A percentile compares a stretch with the other conserved stretches of the same genome.
These are phyloP conservation scores for Sebastes miniatus DNA, from an alignment of 2,797 vertebrate species.

Conservation along the genomic window DNA sequence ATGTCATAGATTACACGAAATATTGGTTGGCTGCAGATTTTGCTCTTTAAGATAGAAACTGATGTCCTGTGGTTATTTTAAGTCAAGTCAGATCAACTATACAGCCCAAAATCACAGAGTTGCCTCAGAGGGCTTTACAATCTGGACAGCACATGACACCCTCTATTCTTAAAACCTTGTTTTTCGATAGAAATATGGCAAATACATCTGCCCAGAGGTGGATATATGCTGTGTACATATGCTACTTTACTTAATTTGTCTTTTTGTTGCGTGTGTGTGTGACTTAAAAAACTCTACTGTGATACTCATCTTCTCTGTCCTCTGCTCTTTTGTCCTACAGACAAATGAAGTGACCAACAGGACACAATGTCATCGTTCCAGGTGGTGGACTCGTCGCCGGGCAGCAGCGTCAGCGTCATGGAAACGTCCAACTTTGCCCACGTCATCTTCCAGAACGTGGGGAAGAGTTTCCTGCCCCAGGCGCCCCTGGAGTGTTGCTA, in stretches of 20 bases:
- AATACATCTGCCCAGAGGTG: background rate
- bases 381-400: conserved; percentile 86
- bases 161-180: background rate
- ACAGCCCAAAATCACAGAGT: background rate
- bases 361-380: conserved; percentile 91
- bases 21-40: background rate
- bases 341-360: conserved; percentile 71
- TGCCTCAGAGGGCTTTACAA: background rate
- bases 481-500: conserved; percentile 94
- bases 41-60: background rate
- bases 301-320: background rate
- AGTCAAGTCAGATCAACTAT: background rate
- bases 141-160: background rate
- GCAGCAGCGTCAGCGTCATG: conserved; percentile 81
- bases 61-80: background rate
- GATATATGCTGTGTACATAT: background rate
- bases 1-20: background rate
- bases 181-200: background rate
- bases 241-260: background rate
- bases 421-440: conserved; percentile 98
- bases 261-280: background rate
- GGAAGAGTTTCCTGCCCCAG: conserved; percentile 96
- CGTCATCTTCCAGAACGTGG: conserved; percentile 98
- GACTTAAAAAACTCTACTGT: background rate
- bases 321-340: conserved; percentile 40